Base-by-base conservation (phyloP, 2,888 invertebrate species). In the Heliconius ethilla region DNA sequence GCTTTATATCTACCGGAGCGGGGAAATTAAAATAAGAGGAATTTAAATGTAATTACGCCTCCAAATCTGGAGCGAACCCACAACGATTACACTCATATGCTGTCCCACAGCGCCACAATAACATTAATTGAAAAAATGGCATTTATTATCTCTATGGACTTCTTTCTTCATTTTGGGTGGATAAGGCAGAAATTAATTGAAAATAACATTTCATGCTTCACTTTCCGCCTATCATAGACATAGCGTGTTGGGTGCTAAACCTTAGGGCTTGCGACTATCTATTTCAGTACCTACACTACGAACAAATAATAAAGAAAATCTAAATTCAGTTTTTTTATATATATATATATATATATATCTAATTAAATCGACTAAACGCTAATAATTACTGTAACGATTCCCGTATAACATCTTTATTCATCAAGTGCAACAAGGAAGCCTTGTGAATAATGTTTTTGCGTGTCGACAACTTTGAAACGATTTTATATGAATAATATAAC, bases 321-420 rank as follows among this genome's bases (percentile, higher is more conserved):
- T 11, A 1, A 70, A 18, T 27, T 11, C 1, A 29, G 29, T 70
- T 70, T 51, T 27, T 13, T 29, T n/a, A n/a, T 37, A 37, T 37
- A 37, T 40, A 11, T 40, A 40, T 40, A 40, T 45, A 51, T 51
- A 51, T 13, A 51, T 55, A n/a, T 11, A 6, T 70, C 2, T 70
- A 33, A 51, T 70, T 70, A 55, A 70, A 29, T 70, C 22, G 70
- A 11, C 33, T 70, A 55, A 55, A 55, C 33, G 55, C 18, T 55
- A 70, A 70, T 70, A 70, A 70, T 70, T 55, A 29, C 70, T 70
- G n/a, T 73, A 63, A 76, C 62, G 62, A 76, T 70, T 63, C 70
- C 37, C 45, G 22, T 73, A 75, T n/a, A 77, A 75, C 77, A 79
- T 79, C 79, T 77, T 75, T 77, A 77, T 79, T 77, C 75, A 77